These are phyloP conservation scores for Sparidentex hasta DNA, from an alignment of 2,797 vertebrate species.

Conservation along the genomic window DNA sequence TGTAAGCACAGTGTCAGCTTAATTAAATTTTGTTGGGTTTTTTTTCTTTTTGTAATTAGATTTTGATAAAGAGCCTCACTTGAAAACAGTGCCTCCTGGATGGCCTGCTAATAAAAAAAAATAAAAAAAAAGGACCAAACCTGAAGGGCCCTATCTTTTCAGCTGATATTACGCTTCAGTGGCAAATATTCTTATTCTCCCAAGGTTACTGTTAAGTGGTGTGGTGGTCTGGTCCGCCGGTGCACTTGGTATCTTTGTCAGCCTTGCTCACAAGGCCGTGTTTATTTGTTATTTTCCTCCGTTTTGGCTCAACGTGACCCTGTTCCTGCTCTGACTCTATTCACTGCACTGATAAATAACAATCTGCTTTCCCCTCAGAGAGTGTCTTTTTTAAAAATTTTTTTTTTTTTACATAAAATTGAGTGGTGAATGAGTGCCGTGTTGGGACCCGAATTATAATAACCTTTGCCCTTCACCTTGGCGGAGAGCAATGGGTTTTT, in stretches of 20 bases:
- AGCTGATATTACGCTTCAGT: background rate
- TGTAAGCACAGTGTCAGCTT: background rate
- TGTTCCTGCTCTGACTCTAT: background rate
- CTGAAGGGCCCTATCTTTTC: background rate
- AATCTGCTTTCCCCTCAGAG: background rate
- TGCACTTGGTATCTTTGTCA: background rate
- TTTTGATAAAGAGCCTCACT: background rate
- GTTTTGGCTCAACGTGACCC: background rate
- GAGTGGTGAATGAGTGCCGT: background rate
- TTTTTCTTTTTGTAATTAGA: background rate
- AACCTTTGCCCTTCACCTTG: background rate
- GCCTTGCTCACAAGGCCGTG: background rate
- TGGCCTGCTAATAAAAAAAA: background rate
- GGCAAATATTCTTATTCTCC: background rate
- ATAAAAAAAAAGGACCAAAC: background rate
- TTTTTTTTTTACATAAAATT: background rate
- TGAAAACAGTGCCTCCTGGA: background rate
- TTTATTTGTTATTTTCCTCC: conserved; percentile 9
- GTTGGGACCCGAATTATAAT: background rate
- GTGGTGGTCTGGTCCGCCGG: background rate
- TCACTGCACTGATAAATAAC: background rate
- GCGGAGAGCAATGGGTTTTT: background rate
- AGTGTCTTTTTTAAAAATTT: background rate
- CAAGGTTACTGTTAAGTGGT: background rate
- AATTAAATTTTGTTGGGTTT: background rate